Evolutionary conservation across 1,140 invertebrate species (phyloP).

Genomic region (Bombyx mandarina): DNA sequence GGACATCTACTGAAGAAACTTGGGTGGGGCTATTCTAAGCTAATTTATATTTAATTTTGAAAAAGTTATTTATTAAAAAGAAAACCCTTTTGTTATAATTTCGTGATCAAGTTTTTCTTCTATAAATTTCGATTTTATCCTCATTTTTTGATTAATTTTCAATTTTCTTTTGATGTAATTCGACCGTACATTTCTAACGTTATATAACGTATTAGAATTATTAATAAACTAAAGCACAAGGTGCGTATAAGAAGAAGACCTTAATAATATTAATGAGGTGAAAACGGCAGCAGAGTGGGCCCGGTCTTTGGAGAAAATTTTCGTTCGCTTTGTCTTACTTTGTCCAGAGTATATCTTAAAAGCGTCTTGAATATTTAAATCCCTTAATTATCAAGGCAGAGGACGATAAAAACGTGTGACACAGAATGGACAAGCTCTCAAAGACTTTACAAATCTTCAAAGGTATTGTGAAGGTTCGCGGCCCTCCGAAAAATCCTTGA

Average conservation of each 20-base stretch:
- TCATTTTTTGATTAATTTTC: no score
- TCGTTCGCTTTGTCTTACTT: conserved; percentile 1
- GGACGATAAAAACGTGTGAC: conserved; percentile 1
- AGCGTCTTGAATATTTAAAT: conserved; percentile 7
- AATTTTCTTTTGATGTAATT: no score
- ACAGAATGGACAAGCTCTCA: conserved; percentile 9
- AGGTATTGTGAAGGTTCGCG: conserved; percentile 7
- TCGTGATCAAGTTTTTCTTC: no score
- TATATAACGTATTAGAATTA: no score
- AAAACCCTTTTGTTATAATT: no score
- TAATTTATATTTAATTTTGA: no score
- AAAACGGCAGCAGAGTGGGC: conserved; percentile 9
- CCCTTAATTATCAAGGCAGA: background rate
- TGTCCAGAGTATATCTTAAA: conserved; percentile 6
- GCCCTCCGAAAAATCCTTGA: background rate
- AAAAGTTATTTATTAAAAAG: no score
- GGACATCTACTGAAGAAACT: no score
- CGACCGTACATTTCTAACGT: no score
- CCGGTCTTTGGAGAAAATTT: background rate
- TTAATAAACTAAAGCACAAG: no score
- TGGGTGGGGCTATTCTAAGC: no score
- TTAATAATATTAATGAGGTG: conserved; percentile 20
- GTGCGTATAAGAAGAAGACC: conserved; percentile 6
- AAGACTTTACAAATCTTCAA: conserved; percentile 5
- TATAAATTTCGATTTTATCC: no score